Percentiles rank a stretch among this genome's conserved stretches.
phyloP scores from a whole-genome alignment of 2,797 vertebrate species.

The Myiothlypis chrysogaster region DNA sequence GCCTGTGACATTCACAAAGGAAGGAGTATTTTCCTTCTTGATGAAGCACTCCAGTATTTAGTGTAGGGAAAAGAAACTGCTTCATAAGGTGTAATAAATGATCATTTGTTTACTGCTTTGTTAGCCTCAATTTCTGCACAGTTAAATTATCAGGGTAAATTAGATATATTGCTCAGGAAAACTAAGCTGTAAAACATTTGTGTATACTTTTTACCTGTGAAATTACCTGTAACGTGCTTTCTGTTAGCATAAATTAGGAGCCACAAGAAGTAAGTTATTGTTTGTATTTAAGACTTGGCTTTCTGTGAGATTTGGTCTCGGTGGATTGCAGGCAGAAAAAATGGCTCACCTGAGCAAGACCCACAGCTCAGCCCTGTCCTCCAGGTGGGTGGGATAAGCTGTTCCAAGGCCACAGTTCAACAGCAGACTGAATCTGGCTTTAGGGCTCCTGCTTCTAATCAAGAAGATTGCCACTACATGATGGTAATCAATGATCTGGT shows the following conservation, averaged over 20 bases:
- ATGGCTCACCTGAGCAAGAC: neutral
- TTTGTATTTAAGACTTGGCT: neutral
- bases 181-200: neutral
- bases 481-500: neutral
- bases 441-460: neutral
- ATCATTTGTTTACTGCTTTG: neutral
- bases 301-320: neutral
- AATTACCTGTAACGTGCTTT: neutral
- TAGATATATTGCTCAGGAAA: neutral
- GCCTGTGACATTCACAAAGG: neutral
- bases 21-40: neutral
- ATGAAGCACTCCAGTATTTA: neutral
- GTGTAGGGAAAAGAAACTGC: neutral
- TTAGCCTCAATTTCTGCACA: neutral
- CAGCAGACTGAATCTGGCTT: neutral
- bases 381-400: neutral
- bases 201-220: neutral
- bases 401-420: neutral
- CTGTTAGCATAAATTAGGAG: neutral
- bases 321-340: neutral
- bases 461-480: neutral
- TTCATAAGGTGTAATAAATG: neutral
- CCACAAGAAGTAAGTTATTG: neutral
- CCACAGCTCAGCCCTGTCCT: accelerated
- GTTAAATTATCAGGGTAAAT: neutral